A percentile compares a stretch with the other conserved stretches of the same genome.
Evolutionary conservation across 2,113 vertebrate species (phyloP).

Genomic region (Greenwoodochromis staneri): DNA sequence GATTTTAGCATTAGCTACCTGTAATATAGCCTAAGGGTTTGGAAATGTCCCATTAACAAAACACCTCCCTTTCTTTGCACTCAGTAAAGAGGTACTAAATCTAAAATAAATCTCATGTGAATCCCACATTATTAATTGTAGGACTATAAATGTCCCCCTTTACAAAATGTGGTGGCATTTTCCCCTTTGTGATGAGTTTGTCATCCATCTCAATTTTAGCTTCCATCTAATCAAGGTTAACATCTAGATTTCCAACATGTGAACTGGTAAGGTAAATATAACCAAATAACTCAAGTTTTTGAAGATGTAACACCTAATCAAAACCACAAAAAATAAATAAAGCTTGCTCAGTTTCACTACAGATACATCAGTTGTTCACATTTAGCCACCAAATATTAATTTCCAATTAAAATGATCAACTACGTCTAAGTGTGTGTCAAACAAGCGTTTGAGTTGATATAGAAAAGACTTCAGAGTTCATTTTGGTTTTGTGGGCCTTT

Average conservation of each 20-base stretch:
- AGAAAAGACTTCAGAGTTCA: background rate
- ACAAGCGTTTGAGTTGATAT: background rate
- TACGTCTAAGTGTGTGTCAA: background rate
- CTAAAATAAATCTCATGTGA: background rate
- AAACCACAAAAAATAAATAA: too few species aligned
- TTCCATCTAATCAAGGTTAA: background rate
- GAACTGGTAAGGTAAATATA: background rate
- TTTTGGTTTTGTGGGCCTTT: constrained; percentile 73
- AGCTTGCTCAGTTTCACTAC: background rate
- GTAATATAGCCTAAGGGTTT: background rate
- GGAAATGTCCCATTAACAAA: background rate
- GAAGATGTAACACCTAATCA: too few species aligned
- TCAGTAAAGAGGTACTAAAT: background rate
- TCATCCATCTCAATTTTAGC: background rate
- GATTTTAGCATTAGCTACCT: background rate
- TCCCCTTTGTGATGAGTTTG: background rate
- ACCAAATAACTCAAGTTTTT: background rate
- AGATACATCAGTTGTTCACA: background rate
- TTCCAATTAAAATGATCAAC: background rate
- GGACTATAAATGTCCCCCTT: background rate
- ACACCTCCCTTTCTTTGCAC: background rate
- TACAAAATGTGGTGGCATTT: background rate
- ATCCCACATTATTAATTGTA: background rate
- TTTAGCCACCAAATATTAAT: background rate
- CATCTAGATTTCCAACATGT: background rate